Evolutionary conservation across 2,888 invertebrate species (phyloP).

Genomic region (Chaetogeoica ovagalla): DNA sequence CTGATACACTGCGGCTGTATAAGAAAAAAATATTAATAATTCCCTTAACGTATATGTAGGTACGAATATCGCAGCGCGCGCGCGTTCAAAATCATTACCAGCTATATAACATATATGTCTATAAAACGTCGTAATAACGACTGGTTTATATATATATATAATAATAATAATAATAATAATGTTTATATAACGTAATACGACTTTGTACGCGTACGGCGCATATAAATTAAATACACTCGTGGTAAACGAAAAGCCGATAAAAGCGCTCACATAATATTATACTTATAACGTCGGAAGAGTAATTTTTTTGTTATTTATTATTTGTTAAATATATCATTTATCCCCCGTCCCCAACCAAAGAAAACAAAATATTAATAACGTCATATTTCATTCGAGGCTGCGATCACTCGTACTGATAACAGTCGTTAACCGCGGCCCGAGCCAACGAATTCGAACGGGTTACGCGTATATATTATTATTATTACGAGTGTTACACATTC

Average conservation of each 20-base stretch:
- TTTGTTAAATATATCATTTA: not conserved
- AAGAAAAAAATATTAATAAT: too few relatives aligned
- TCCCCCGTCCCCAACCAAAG: not conserved
- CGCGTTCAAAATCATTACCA: not conserved
- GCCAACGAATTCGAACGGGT: slow-evolving; percentile 32
- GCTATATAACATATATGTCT: not conserved
- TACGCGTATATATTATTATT: not conserved
- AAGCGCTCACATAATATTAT: not conserved
- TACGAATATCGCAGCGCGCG: not conserved
- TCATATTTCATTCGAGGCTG: slow-evolving; percentile 27
- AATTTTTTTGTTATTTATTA: not conserved
- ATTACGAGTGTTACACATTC: too few relatives aligned
- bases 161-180: too few relatives aligned
- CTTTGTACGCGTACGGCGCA: not conserved
- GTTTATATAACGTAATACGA: too few relatives aligned
- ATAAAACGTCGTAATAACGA: not conserved
- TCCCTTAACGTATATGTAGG: too few relatives aligned
- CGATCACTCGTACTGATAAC: slow-evolving; percentile 26
- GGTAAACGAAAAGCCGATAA: slow-evolving; percentile 12
- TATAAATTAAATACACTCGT: not conserved
- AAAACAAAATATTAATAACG: slow-evolving; percentile 2
- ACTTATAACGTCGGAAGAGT: slow-evolving; percentile 10
- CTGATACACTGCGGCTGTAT: too few relatives aligned
- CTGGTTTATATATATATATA: not conserved
- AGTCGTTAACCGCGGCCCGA: not conserved